Conservation (phyloP, 2,113 vertebrate species). For the Xenopus laevis region DNA sequence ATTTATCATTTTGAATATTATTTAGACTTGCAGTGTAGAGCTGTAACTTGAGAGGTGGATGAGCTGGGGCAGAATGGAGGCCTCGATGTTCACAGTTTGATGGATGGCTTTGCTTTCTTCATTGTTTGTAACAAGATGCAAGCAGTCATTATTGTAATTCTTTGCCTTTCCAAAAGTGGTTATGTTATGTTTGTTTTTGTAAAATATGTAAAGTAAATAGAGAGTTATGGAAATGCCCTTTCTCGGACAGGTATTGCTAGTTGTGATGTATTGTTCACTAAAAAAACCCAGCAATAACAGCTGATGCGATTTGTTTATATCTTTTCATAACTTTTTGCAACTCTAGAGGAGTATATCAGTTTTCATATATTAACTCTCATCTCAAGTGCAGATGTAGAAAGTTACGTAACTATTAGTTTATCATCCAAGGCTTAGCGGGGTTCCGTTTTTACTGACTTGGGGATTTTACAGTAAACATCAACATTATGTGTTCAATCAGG, state of each 20-base stretch:
- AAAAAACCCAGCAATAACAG: too few species aligned
- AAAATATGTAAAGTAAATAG: neutral
- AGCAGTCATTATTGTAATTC: constrained; percentile 66
- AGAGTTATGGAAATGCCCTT: neutral
- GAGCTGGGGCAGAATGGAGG: constrained; percentile 81
- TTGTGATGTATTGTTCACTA: too few species aligned
- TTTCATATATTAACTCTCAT: too few species aligned
- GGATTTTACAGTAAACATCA: too few species aligned
- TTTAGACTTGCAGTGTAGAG: constrained; percentile 98
- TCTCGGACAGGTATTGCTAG: too few species aligned
- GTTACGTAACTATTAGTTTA: too few species aligned
- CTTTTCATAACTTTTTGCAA: neutral
- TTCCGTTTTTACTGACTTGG: too few species aligned
- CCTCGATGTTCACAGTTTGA: constrained; percentile 76
- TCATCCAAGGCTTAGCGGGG: too few species aligned
- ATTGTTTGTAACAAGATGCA: constrained; percentile 86
- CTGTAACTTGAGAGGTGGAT: constrained; percentile 96
- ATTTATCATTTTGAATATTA: constrained; percentile 99
- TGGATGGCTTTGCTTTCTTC: constrained; percentile 84
- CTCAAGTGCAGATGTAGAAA: too few species aligned
- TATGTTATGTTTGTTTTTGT: neutral
- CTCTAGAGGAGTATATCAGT: neutral
- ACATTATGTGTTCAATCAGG: too few species aligned
- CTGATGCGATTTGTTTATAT: too few species aligned
- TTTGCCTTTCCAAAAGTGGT: constrained; percentile 48